A percentile compares a stretch with the other conserved stretches of the same genome.
These are phyloP conservation scores for Galerucella pusilla DNA, from an alignment of 2,888 invertebrate genomes.

Conservation along the genomic window DNA sequence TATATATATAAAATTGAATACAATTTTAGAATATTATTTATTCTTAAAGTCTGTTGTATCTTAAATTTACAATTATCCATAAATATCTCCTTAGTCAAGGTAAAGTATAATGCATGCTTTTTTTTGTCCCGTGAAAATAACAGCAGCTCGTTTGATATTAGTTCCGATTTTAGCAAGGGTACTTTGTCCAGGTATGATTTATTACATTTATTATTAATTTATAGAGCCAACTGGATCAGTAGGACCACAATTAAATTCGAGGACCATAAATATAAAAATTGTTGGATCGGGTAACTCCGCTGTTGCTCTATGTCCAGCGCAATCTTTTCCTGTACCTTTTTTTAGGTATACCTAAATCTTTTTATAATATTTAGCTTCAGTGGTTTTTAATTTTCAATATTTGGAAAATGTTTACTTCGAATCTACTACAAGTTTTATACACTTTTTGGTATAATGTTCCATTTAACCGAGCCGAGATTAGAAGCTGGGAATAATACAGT, in stretches of 20 bases:
- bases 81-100: background rate
- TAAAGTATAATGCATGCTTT: background rate
- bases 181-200: conserved; percentile 36
- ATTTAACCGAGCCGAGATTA: no score
- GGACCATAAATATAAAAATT: conserved; percentile 67
- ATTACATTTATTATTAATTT: conserved; percentile 41
- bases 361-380: background rate
- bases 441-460: no score
- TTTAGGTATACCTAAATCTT: conserved; percentile 72
- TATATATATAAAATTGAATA: no score
- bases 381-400: background rate
- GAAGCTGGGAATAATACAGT: no score
- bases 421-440: no score
- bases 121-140: background rate
- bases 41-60: no score
- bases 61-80: no score
- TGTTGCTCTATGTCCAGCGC: conserved; percentile 77
- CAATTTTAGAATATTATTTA: no score
- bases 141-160: background rate
- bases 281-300: conserved; percentile 59
- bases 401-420: no score
- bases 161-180: conserved; percentile 41
- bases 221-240: conserved; percentile 77
- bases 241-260: conserved; percentile 72
- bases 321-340: conserved; percentile 78